Percentiles rank a stretch among this genome's conserved stretches.
These are phyloP conservation scores for Thymelicus acteon DNA, from an alignment of 2,888 invertebrate genomes.

Conservation along the genomic window DNA sequence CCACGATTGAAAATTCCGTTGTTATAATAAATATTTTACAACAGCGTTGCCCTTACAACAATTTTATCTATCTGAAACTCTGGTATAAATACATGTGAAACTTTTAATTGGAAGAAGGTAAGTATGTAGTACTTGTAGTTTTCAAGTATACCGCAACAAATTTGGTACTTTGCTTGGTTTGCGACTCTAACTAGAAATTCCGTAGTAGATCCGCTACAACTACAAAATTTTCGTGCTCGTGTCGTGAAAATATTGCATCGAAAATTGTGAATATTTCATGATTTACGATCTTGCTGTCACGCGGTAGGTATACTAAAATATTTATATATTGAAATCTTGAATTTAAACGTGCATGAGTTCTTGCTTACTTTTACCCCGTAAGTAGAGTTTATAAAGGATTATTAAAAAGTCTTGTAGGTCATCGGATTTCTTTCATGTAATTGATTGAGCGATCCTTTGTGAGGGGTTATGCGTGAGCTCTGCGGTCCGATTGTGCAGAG, in stretches of 20 bases:
- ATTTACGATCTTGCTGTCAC: constrained; percentile 25
- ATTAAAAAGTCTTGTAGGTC: constrained; percentile 70
- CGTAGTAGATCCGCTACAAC: constrained; percentile 34
- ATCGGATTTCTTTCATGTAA: constrained; percentile 71
- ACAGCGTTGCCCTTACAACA: constrained; percentile 20
- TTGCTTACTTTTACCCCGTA: neutral
- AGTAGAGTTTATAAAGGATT: constrained; percentile 46
- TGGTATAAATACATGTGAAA: constrained; percentile 31
- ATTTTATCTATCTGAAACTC: constrained; percentile 20
- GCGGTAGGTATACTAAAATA: constrained; percentile 18
- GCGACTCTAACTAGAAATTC: constrained; percentile 36
- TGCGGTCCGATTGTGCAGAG: constrained; percentile 66
- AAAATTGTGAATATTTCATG: constrained; percentile 29
- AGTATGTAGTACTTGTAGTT: constrained; percentile 30
- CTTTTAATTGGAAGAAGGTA: constrained; percentile 36
- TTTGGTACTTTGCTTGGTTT: constrained; percentile 31
- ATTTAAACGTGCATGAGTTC: neutral
- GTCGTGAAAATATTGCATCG: constrained; percentile 35
- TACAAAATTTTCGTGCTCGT: constrained; percentile 33
- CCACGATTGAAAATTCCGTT: constrained; percentile 54
- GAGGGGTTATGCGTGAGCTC: constrained; percentile 64
- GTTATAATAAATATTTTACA: constrained; percentile 48
- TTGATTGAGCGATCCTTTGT: constrained; percentile 73
- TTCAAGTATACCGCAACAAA: constrained; percentile 36
- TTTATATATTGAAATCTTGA: constrained; percentile 16